Conservation (phyloP, 2,113 vertebrate genomes). For the Megalops atlanticus region DNA sequence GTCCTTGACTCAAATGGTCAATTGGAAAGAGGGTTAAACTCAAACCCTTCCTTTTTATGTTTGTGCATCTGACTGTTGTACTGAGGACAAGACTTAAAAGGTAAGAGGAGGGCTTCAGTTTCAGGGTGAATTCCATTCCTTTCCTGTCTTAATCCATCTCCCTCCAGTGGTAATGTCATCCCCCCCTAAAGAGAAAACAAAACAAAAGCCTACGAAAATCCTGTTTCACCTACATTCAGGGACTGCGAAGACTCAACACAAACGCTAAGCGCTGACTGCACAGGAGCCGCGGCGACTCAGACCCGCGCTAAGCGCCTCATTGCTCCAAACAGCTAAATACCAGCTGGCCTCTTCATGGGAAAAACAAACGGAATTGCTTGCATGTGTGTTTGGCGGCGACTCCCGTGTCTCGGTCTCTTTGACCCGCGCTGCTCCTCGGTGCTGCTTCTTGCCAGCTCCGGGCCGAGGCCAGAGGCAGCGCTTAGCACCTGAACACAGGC, state of each 20-base stretch:
- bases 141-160: background rate
- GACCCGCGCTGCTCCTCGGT: background rate
- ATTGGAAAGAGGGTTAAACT: too few relatives aligned
- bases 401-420: background rate
- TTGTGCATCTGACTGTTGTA: background rate
- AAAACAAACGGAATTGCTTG: background rate
- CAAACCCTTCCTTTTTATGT: too few relatives aligned
- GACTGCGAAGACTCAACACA: background rate
- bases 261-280: background rate
- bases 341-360: too few relatives aligned
- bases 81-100: background rate
- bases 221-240: background rate
- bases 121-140: too few relatives aligned
- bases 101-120: background rate
- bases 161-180: background rate
- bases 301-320: too few relatives aligned
- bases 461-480: too few relatives aligned
- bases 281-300: background rate
- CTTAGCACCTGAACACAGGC: background rate
- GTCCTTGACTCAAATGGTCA: too few relatives aligned
- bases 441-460: background rate
- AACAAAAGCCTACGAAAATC: background rate
- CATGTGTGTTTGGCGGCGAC: background rate
- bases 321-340: background rate
- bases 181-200: background rate